A percentile compares a stretch with the other conserved stretches of the same genome.
These are phyloP conservation scores for Pachyuromys duprasi DNA, from an alignment of 2,797 vertebrate species.

Conservation along the genomic window DNA sequence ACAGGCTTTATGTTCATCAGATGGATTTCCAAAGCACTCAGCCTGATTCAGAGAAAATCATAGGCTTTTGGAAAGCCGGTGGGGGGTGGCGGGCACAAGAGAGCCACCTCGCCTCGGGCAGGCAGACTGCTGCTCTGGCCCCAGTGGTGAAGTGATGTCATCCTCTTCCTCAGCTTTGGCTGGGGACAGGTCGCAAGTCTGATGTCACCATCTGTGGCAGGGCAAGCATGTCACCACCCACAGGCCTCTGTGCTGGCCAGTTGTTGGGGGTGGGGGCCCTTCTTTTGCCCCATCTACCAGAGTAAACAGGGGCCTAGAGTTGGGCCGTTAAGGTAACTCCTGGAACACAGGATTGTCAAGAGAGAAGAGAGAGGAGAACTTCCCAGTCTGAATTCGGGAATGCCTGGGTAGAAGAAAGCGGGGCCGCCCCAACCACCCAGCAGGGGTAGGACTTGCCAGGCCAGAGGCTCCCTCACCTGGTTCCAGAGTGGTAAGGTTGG, in stretches of 20 bases:
- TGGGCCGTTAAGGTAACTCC: background rate
- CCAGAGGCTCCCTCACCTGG: conserved; percentile 89
- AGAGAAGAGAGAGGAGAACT: background rate
- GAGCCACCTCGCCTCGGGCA: background rate
- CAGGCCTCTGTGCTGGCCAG: background rate
- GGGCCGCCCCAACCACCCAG: background rate
- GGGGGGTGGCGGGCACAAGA: background rate
- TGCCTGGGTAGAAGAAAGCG: accelerated
- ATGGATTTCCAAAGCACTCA: background rate
- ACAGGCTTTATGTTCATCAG: background rate
- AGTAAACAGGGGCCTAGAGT: no score
- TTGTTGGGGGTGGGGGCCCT: background rate
- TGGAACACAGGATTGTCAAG: accelerated
- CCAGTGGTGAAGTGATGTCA: no score
- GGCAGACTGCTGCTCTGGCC: background rate
- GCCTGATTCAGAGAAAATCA: background rate
- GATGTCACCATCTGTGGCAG: accelerated
- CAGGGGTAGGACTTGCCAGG: accelerated
- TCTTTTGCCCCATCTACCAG: accelerated
- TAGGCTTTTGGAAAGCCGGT: background rate
- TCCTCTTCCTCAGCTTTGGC: background rate
- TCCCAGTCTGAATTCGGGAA: accelerated
- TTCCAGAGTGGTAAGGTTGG: conserved; percentile 92
- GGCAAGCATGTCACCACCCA: accelerated
- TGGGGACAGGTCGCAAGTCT: background rate